phyloP scores from a whole-genome alignment of 2,888 invertebrate species.

The Cosmorhoe ocellata region DNA sequence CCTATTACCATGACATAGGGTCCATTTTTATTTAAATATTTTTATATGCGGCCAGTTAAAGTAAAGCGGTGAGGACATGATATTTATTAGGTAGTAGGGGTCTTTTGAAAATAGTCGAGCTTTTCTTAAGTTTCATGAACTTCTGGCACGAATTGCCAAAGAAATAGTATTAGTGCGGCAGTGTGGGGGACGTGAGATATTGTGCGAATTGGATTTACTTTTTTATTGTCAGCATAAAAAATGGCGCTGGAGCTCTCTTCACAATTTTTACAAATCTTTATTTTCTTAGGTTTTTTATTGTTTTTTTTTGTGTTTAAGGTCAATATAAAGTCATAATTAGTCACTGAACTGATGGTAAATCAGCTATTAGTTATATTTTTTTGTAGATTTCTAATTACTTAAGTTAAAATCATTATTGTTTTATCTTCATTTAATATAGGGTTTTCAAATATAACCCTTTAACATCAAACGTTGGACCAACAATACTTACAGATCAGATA shows the following conservation, averaged over 20 bases:
- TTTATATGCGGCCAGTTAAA: constrained; percentile 42
- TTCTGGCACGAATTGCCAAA: constrained; percentile 72
- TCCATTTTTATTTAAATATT: constrained; percentile 35
- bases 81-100: constrained; percentile 3
- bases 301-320: too few species aligned
- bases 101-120: constrained; percentile 35
- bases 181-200: constrained; percentile 51
- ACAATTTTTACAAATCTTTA: neutral
- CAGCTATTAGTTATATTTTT: too few species aligned
- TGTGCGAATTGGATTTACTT: constrained; percentile 41
- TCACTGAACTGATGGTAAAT: too few species aligned
- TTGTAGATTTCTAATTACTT: too few species aligned
- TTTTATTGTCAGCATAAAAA: constrained; percentile 30
- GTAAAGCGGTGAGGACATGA: constrained; percentile 39
- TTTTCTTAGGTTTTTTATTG: neutral
- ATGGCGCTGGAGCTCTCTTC: constrained; percentile 6
- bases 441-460: constrained; percentile 36
- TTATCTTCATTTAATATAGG: too few species aligned
- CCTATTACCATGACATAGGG: constrained; percentile 43
- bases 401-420: neutral
- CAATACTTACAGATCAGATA: constrained; percentile 56
- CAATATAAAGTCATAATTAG: too few species aligned
- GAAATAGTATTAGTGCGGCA: constrained; percentile 67
- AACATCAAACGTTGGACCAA: constrained; percentile 37
- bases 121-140: constrained; percentile 58